Conservation (phyloP, 2,797 vertebrate species). For the Microtus agrestis region DNA sequence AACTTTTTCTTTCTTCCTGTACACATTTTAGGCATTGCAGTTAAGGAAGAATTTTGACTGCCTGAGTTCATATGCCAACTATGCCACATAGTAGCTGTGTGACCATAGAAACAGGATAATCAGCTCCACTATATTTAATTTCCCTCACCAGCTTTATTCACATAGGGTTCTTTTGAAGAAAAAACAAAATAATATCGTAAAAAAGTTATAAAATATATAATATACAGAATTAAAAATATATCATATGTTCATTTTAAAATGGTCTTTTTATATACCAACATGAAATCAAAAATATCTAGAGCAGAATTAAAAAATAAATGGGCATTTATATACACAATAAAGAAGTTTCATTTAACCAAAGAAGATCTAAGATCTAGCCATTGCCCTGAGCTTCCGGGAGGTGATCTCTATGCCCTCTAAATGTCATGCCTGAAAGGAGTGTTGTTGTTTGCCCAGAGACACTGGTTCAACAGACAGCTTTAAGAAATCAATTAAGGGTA, state of each 20-base stretch:
- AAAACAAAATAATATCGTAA: constrained; percentile 13
- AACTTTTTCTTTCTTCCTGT: background rate
- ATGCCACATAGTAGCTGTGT: background rate
- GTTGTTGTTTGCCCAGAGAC: background rate
- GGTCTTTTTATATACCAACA: background rate
- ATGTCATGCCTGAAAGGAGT: constrained; percentile 27
- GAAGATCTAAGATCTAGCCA: background rate
- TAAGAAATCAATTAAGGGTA: background rate
- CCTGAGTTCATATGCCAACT: background rate
- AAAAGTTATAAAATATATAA: constrained; percentile 3
- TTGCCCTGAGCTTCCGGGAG: background rate
- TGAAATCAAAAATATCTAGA: constrained; percentile 1
- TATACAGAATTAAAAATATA: background rate
- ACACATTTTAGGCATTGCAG: background rate
- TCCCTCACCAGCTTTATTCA: constrained; percentile 16
- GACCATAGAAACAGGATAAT: background rate
- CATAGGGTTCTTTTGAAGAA: background rate
- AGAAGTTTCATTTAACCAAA: constrained; percentile 10
- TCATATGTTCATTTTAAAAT: background rate
- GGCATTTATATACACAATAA: constrained; percentile 16
- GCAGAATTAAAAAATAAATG: constrained; percentile 43
- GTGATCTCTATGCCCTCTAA: background rate
- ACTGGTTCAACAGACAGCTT: background rate
- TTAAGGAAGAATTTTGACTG: constrained; percentile 8
- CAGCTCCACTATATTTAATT: background rate